These are phyloP conservation scores for Brienomyrus brachyistius DNA, from an alignment of 2,113 vertebrate species.

Conservation along the genomic window DNA sequence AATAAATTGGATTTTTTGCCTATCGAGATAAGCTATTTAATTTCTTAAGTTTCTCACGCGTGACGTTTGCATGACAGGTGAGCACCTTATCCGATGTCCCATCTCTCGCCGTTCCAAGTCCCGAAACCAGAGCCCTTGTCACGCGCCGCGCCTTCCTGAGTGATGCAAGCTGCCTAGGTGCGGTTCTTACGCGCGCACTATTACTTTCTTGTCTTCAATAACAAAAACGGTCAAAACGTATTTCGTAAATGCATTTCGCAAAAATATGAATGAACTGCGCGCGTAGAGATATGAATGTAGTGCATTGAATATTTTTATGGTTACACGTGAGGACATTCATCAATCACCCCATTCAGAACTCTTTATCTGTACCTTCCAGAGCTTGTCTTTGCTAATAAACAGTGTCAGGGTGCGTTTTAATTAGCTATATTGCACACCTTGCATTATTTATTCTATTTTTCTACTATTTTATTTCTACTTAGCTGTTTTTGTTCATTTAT, in stretches of 20 bases:
- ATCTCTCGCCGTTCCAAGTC: neutral
- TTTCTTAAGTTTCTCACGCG: neutral
- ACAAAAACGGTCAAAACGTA: neutral
- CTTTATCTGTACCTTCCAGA: neutral
- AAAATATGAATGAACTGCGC: neutral
- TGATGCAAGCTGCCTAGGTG: neutral
- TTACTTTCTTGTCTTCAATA: neutral
- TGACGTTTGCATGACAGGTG: neutral
- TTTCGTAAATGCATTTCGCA: neutral
- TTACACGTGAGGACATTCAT: neutral
- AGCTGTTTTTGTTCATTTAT: neutral
- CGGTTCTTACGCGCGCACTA: neutral
- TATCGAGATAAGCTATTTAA: conserved; percentile 38
- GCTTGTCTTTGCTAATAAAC: neutral
- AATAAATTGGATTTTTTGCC: conserved; percentile 76
- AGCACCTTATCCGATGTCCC: neutral
- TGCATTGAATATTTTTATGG: neutral
- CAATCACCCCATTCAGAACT: neutral
- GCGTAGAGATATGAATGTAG: neutral
- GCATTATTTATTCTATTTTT: neutral
- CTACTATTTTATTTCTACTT: neutral
- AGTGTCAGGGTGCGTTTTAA: neutral
- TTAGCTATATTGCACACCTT: neutral
- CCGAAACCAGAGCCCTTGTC: neutral
- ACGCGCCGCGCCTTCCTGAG: neutral